Evolutionary conservation across 2,888 invertebrate genomes (phyloP).

Genomic region (Morpho deidamia): DNA sequence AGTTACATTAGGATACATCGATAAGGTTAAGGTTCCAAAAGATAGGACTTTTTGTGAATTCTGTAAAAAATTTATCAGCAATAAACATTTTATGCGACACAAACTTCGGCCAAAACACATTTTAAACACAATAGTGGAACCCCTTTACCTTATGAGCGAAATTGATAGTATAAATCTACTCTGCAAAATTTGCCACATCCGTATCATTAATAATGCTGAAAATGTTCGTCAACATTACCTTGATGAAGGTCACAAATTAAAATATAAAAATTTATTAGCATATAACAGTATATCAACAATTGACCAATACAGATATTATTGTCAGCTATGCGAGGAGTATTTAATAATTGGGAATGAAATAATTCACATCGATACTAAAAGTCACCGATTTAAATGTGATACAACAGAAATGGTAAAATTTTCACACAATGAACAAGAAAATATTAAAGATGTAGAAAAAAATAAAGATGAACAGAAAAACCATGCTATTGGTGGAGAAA

Average conservation of each 20-base stretch:
- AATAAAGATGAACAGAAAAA: background rate
- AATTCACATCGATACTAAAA: conserved; percentile 8
- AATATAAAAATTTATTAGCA: conserved; percentile 4
- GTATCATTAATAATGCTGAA: background rate
- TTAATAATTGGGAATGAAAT: conserved; percentile 15
- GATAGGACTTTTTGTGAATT: background rate
- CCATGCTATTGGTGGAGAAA: background rate
- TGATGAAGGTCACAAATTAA: background rate
- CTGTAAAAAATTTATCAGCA: conserved; percentile 10
- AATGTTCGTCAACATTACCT: conserved; percentile 4
- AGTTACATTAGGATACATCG: background rate
- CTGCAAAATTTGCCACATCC: conserved; percentile 15
- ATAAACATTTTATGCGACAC: conserved; percentile 1
- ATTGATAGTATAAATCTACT: background rate
- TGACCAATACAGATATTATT: conserved; percentile 1
- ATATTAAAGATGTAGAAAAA: background rate
- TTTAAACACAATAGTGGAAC: conserved; percentile 5
- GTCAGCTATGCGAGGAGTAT: conserved; percentile 11
- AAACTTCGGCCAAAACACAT: conserved; percentile 2
- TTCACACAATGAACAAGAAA: background rate
- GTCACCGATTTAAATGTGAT: conserved; percentile 3
- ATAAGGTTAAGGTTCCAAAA: background rate
- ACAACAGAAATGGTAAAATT: background rate
- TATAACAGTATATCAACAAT: conserved; percentile 4
- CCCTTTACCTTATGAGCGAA: conserved; percentile 9